Evolutionary conservation across 2,888 invertebrate species (phyloP).

Genomic region (Agrotis clavis): DNA sequence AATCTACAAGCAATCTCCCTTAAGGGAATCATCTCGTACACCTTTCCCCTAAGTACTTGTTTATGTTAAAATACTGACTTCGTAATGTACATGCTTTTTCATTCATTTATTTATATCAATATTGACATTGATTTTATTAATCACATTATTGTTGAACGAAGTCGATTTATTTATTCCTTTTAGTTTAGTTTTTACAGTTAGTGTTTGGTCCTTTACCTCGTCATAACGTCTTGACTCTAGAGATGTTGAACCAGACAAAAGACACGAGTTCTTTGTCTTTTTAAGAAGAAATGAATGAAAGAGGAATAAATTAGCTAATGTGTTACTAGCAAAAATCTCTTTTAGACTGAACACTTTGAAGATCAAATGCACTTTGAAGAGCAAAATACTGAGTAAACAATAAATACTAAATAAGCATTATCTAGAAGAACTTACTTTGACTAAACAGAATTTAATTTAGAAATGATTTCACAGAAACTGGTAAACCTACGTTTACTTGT

Average conservation of each 20-base stretch:
- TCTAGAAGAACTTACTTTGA: neutral
- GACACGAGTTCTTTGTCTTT: neutral
- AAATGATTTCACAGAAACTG: neutral
- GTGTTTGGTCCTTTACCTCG: too few relatives aligned
- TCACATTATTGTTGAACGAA: neutral
- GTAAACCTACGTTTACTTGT: neutral
- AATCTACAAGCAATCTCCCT: too few relatives aligned
- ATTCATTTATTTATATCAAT: neutral
- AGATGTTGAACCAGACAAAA: constrained; percentile 7
- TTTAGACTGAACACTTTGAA: neutral
- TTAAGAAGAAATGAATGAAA: neutral
- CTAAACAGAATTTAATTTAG: neutral
- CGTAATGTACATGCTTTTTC: too few relatives aligned
- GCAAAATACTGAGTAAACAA: neutral
- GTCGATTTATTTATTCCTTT: neutral
- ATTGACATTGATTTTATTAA: neutral
- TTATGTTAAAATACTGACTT: too few relatives aligned
- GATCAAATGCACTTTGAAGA: neutral
- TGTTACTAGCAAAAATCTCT: neutral
- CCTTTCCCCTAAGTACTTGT: too few relatives aligned
- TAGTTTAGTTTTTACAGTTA: too few relatives aligned
- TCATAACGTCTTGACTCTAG: too few relatives aligned
- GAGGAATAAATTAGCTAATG: neutral
- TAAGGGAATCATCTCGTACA: too few relatives aligned
- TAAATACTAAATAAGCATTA: neutral